Percentiles rank a stretch among this genome's conserved stretches.
Conservation (phyloP, 1,140 invertebrate genomes). For the Mya arenaria region DNA sequence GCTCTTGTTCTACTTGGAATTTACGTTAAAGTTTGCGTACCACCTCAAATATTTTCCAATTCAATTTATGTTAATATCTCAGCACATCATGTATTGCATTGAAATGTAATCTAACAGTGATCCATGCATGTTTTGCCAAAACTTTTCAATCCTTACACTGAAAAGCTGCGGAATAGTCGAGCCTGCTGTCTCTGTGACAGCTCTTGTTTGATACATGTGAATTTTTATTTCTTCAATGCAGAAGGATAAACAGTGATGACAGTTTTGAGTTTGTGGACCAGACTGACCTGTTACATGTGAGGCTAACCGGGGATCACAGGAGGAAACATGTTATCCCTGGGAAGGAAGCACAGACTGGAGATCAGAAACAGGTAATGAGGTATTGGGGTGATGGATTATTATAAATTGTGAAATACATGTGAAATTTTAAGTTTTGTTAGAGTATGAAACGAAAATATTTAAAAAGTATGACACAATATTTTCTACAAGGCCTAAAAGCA, state of each 20-base stretch:
- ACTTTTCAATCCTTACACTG: too few species aligned
- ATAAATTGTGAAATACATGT: background rate
- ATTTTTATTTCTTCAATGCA: background rate
- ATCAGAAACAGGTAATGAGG: too few species aligned
- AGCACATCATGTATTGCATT: too few species aligned
- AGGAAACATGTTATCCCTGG: background rate
- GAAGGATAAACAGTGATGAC: conserved; percentile 68
- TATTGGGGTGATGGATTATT: background rate
- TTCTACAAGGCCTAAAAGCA: background rate
- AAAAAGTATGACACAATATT: background rate
- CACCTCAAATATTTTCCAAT: too few species aligned
- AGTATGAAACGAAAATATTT: background rate
- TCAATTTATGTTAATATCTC: too few species aligned
- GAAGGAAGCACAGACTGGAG: background rate
- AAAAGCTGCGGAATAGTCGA: too few species aligned
- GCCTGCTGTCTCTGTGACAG: too few species aligned
- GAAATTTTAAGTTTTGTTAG: background rate
- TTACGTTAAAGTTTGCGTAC: too few species aligned
- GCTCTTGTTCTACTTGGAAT: too few species aligned
- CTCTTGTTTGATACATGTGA: background rate
- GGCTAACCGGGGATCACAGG: background rate
- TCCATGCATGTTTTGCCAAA: too few species aligned
- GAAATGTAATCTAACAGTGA: too few species aligned
- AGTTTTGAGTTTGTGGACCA: conserved; percentile 70
- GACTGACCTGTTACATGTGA: conserved; percentile 26